phyloP scores from a whole-genome alignment of 64 coral and sea anemone species.

The Porites australiensis region DNA sequence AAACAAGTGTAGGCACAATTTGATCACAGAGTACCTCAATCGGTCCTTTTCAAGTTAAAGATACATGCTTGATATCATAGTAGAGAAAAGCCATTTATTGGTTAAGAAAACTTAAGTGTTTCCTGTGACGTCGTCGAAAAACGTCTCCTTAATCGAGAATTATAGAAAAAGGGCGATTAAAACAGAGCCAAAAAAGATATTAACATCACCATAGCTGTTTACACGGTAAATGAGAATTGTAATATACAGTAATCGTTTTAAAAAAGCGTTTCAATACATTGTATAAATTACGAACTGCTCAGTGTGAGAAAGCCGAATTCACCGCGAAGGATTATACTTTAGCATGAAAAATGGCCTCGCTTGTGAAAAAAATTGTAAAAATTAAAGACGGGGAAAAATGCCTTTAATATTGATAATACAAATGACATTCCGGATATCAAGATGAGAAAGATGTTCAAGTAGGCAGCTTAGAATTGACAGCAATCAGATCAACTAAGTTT shows the following conservation, averaged over 20 bases:
- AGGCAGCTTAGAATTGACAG: not conserved
- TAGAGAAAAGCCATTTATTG: not conserved
- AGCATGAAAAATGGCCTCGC: too few relatives aligned
- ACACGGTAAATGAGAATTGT: slow-evolving; percentile 1
- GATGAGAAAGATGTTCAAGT: not conserved
- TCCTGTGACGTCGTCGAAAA: not conserved
- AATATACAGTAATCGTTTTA: slow-evolving; percentile 35
- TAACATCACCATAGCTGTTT: slow-evolving; percentile 24
- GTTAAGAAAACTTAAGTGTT: not conserved
- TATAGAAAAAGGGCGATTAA: not conserved
- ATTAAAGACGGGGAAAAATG: not conserved
- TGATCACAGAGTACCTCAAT: slow-evolving; percentile 36
- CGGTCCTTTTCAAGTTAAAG: slow-evolving; percentile 32
- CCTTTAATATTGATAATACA: not conserved
- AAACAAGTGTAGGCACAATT: slow-evolving; percentile 38
- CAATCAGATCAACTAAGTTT: slow-evolving; percentile 13
- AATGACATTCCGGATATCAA: slow-evolving; percentile 27
- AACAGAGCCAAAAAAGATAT: not conserved
- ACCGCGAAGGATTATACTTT: too few relatives aligned
- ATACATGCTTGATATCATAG: slow-evolving; percentile 44
- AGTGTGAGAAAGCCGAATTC: too few relatives aligned
- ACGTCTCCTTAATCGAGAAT: slow-evolving; percentile 1
- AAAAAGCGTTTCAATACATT: not conserved
- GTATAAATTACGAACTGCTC: not conserved
- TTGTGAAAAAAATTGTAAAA: not conserved